Conservation (phyloP, 2,797 vertebrate species). For the Chelon labrosus region DNA sequence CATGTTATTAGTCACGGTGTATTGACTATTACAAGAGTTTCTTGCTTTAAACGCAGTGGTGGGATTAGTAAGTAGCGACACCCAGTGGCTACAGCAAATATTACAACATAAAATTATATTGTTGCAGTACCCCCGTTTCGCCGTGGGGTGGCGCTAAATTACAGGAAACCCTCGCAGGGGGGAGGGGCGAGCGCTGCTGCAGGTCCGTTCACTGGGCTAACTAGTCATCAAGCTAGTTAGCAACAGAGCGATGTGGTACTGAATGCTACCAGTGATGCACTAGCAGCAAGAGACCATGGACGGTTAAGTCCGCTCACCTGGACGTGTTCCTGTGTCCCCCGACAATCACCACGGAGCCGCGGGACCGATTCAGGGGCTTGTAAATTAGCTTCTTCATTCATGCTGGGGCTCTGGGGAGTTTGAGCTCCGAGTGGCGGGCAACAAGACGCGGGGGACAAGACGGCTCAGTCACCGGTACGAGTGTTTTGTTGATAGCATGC, state of each 20-base stretch:
- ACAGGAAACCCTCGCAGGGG: neutral
- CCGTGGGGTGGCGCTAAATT: constrained; percentile 27
- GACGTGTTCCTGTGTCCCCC: neutral
- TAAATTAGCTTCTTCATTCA: constrained; percentile 60
- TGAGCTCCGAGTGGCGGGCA: constrained; percentile 70
- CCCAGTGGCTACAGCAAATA: constrained; percentile 1
- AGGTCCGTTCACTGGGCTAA: constrained; percentile 57
- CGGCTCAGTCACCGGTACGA: constrained; percentile 74
- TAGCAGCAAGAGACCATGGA: constrained; percentile 46
- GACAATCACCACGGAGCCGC: constrained; percentile 22
- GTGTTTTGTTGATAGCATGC: constrained; percentile 57
- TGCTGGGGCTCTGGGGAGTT: constrained; percentile 53
- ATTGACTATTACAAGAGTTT: too few species aligned
- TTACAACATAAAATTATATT: rapidly evolving
- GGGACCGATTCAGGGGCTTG: neutral
- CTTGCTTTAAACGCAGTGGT: too few species aligned
- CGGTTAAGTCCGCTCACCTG: constrained; percentile 17
- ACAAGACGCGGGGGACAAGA: constrained; percentile 61
- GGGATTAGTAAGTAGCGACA: constrained; percentile 45
- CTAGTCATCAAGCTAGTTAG: constrained; percentile 78
- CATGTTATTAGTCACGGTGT: too few species aligned
- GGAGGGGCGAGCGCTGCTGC: constrained; percentile 59
- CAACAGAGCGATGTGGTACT: constrained; percentile 29
- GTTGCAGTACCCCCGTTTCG: neutral
- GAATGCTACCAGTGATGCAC: neutral